Evolutionary conservation across 1,140 invertebrate species (phyloP), one percentile per base, ranked within the genome.

Genomic region (Drosophila truncata): DNA sequence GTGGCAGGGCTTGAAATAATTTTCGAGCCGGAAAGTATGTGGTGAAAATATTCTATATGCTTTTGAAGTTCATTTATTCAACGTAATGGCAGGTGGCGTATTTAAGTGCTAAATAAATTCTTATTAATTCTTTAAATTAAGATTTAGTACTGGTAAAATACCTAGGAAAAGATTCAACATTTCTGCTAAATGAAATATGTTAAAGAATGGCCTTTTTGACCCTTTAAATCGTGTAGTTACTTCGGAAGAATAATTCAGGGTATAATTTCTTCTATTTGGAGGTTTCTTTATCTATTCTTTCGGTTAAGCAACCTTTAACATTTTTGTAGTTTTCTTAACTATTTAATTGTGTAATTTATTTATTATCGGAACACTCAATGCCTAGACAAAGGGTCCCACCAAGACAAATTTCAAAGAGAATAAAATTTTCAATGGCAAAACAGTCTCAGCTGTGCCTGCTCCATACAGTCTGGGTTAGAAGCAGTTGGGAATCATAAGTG

Each of bases 341-440:
- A 49, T 25, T 33, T 14, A 62, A 35, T 14, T 18, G 18, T 62
- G 0, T 33, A 65, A 91, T 92, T 58, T 39, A 91, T 92, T 91
- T 6, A 46, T 29, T 41, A 67, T 62, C 57, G 54, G 85, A 81
- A 92, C 91, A 55, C 91, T 92, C 91, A 91, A 58, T 87, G 80
- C 82, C 63, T 49, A 73, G 20, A 71, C 88, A 88, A 82, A 82
- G 91, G 91, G 91, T 92, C 86, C 91, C 91, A 92, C 58, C 91
- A 92, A 59, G 91, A 92, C 60, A 92, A 91, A 92, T 84, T 91
- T 79, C 81, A 92, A 88, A 88, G 85, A 88, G 85, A 80, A 81
- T 69, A 74, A 80, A 90, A 90, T 84, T 88, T 88, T 88, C 84
- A 90, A 81, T 78, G 1, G 9, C 3, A 0, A 25, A 6, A 0